A percentile compares a stretch with the other conserved stretches of the same genome.
These are phyloP conservation scores for Sakesphorus luctuosus DNA, from an alignment of 2,113 vertebrate species.

Conservation along the genomic window DNA sequence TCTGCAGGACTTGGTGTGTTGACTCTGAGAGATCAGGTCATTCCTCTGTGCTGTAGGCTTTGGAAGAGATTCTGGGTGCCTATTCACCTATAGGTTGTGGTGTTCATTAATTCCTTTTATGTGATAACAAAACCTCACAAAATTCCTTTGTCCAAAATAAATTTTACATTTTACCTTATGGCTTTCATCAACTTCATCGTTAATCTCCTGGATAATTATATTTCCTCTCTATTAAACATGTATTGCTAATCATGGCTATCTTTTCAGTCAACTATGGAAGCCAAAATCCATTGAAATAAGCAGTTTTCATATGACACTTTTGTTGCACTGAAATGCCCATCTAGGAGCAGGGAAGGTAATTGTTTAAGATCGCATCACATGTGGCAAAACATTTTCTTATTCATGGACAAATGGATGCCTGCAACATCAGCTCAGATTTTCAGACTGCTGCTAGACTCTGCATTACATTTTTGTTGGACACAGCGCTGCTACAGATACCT, in stretches of 20 bases:
- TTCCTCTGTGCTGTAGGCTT: neutral
- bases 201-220: neutral
- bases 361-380: neutral
- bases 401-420: neutral
- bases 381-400: neutral
- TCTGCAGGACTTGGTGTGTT: neutral
- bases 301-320: neutral
- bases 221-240: constrained; percentile 32
- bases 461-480: neutral
- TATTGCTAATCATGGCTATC: constrained; percentile 13
- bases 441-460: neutral
- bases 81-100: neutral
- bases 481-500: neutral
- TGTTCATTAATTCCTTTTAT: neutral
- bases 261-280: neutral
- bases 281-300: constrained; percentile 25
- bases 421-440: neutral
- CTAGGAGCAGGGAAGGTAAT: neutral
- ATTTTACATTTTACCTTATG: neutral
- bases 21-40: neutral
- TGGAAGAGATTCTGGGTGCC: neutral
- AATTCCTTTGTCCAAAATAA: neutral
- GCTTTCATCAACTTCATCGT: neutral
- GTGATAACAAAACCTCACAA: neutral
- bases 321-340: neutral